phyloP scores from a whole-genome alignment of 2,113 vertebrate species.

The Tragelaphus imberbis region DNA sequence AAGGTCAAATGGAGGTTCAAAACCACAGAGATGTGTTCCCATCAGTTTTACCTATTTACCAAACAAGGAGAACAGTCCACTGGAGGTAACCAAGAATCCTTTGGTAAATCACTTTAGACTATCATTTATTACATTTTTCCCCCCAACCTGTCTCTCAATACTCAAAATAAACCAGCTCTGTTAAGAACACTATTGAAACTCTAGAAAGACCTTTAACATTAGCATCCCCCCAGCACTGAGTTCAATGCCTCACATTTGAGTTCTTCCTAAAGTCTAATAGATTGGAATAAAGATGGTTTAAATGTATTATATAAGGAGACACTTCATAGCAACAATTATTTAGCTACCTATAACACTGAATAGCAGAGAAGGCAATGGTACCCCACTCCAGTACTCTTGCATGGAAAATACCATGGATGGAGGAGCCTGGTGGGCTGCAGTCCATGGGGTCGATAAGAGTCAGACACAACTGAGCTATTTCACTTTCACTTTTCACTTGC shows the following conservation, averaged over 20 bases:
- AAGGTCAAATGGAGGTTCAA: constrained; percentile 17
- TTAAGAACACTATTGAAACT: background rate
- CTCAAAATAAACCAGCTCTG: background rate
- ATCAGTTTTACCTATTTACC: background rate
- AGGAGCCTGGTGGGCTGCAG: too few relatives aligned
- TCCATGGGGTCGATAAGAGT: too few relatives aligned
- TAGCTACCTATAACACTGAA: background rate
- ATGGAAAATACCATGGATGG: too few relatives aligned
- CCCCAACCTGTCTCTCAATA: background rate
- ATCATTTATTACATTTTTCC: background rate
- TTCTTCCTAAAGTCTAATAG: background rate
- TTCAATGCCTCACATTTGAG: background rate
- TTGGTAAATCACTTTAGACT: background rate
- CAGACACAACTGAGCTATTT: too few relatives aligned
- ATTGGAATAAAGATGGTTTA: background rate
- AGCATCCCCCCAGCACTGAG: background rate
- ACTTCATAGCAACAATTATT: background rate
- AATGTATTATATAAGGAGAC: background rate
- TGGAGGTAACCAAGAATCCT: background rate
- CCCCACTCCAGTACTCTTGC: too few relatives aligned
- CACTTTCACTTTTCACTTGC: too few relatives aligned
- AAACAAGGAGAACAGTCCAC: background rate
- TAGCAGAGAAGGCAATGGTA: background rate
- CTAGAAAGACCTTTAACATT: background rate
- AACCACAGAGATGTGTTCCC: background rate